Evolutionary conservation across 2,797 vertebrate genomes (phyloP).

Genomic region (Phataginus tetradactyla): DNA sequence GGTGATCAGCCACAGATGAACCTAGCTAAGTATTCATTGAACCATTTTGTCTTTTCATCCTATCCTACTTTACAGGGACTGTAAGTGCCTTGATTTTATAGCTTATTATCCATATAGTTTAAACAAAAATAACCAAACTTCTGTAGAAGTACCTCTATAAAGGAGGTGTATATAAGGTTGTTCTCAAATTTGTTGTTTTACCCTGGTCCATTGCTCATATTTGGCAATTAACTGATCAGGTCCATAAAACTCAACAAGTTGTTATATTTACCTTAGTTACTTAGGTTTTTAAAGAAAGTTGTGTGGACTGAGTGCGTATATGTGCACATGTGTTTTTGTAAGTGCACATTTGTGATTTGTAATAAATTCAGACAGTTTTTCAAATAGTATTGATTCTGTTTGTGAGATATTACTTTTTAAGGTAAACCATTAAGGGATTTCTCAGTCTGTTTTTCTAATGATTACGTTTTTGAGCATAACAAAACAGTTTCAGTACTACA

Average conservation of each 20-base stretch:
- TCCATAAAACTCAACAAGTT: neutral
- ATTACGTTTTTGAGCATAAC: conserved; percentile 6
- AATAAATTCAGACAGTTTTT: conserved; percentile 32
- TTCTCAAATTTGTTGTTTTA: conserved; percentile 25
- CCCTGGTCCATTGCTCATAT: neutral
- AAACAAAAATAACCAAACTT: neutral
- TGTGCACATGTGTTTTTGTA: neutral
- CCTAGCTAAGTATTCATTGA: conserved; percentile 23
- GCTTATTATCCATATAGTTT: neutral
- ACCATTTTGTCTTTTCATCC: neutral
- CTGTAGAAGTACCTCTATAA: neutral
- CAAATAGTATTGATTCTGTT: conserved; percentile 45
- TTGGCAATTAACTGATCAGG: neutral
- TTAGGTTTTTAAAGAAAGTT: neutral
- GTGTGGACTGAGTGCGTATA: neutral
- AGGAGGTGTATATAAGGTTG: neutral
- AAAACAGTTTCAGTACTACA: neutral
- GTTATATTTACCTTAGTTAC: neutral
- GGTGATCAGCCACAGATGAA: neutral
- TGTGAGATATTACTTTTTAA: conserved; percentile 19
- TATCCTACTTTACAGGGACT: neutral
- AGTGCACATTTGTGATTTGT: neutral
- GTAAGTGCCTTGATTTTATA: neutral
- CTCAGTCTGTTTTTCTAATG: neutral
- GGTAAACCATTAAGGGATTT: neutral